Evolutionary conservation across 2,797 vertebrate species (phyloP).

Genomic region (Gobio occitaniae): DNA sequence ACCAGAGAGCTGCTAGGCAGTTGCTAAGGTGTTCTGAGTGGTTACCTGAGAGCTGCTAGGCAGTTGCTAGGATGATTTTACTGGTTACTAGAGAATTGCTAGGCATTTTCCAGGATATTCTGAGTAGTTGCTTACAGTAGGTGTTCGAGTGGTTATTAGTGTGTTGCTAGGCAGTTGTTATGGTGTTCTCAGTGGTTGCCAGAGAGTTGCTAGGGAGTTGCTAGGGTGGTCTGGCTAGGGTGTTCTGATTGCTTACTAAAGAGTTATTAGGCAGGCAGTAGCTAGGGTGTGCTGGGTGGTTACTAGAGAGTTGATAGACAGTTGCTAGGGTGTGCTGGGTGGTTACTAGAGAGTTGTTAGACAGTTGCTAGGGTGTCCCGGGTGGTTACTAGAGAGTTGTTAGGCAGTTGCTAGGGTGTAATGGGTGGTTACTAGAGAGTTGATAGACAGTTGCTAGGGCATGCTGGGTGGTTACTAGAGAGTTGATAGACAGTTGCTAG

Average conservation of each 20-base stretch:
- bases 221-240: no score
- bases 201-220: neutral
- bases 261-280: neutral
- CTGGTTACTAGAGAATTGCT: neutral
- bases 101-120: neutral
- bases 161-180: neutral
- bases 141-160: neutral
- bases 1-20: neutral
- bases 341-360: no score
- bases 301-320: neutral
- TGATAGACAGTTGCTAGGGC: neutral
- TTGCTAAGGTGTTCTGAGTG: neutral
- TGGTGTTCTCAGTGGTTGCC: neutral
- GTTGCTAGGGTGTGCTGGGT: neutral
- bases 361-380: no score
- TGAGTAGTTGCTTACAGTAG: neutral
- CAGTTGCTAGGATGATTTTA: neutral
- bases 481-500: no score
- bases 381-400: neutral
- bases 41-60: neutral
- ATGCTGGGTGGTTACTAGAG: no score
- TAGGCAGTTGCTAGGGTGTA: neutral
- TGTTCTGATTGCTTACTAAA: neutral
- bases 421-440: neutral
- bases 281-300: neutral